Evolutionary conservation across 2,888 invertebrate species (phyloP).

Genomic region (Pheosia gnoma): DNA sequence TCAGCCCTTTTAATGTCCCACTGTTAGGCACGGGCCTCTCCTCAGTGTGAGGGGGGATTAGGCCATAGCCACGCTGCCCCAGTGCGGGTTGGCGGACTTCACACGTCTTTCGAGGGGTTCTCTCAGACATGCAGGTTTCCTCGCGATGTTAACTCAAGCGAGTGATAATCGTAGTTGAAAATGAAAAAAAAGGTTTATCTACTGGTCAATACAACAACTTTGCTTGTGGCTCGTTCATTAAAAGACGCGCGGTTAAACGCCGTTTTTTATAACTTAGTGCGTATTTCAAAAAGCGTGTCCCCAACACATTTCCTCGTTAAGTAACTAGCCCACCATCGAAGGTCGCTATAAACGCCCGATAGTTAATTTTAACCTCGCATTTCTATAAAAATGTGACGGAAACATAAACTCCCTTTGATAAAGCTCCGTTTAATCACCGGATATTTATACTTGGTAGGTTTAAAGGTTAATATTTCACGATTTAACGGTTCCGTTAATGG

Average conservation of each 20-base stretch:
- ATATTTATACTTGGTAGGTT: neutral
- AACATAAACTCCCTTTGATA: slow-evolving; percentile 3
- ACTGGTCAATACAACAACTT: neutral
- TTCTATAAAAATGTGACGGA: neutral
- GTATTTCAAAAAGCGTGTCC: slow-evolving; percentile 26
- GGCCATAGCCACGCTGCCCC: too few species aligned
- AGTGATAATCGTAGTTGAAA: too few species aligned
- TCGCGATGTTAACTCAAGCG: too few species aligned
- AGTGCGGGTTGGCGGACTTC: too few species aligned
- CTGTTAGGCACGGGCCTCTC: too few species aligned
- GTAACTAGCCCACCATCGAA: slow-evolving; percentile 4
- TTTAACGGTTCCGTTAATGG: neutral
- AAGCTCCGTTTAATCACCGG: slow-evolving; percentile 1
- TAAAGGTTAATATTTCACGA: slow-evolving; percentile 1
- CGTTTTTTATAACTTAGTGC: neutral
- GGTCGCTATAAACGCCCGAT: slow-evolving; percentile 1
- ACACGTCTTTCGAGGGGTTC: too few species aligned
- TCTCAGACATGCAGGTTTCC: too few species aligned
- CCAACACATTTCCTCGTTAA: slow-evolving; percentile 26
- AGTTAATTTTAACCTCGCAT: neutral
- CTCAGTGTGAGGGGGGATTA: too few species aligned
- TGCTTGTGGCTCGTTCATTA: too few species aligned
- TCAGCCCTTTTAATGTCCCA: too few species aligned
- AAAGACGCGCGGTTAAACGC: neutral
- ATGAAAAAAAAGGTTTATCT: too few species aligned